These are phyloP conservation scores for Proales similis DNA, from an alignment of 1,140 invertebrate species.

Conservation along the genomic window DNA sequence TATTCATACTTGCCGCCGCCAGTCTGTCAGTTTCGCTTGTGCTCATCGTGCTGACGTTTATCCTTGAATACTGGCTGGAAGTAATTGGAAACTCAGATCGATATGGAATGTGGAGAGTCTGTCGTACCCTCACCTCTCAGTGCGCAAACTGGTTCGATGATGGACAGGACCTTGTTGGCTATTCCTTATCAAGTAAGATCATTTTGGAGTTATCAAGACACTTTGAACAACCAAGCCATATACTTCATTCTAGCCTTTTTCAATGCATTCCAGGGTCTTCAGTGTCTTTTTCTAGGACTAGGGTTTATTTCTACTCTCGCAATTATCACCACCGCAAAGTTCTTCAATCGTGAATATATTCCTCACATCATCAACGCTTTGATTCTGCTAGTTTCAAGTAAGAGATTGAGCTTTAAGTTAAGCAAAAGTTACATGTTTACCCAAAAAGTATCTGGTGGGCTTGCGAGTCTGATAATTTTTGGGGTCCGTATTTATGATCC, in stretches of 20 bases:
- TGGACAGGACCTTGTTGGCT: background rate
- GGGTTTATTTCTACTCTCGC: slow-evolving; percentile 13
- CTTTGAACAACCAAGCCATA: background rate
- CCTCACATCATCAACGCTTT: background rate
- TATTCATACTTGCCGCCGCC: slow-evolving; percentile 11
- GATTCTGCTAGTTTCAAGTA: background rate
- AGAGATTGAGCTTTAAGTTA: slow-evolving; percentile 5
- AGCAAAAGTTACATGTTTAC: background rate
- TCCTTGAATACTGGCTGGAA: slow-evolving; percentile 17
- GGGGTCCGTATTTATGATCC: background rate
- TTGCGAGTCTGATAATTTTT: slow-evolving; percentile 31
- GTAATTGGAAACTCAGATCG: background rate
- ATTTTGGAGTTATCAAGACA: background rate
- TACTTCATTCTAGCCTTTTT: background rate
- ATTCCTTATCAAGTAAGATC: background rate
- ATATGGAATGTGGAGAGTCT: slow-evolving; percentile 30
- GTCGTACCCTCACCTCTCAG: background rate
- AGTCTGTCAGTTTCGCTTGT: slow-evolving; percentile 10
- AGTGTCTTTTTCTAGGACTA: slow-evolving; percentile 17
- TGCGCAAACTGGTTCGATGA: slow-evolving; percentile 19
- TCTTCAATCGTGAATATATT: background rate
- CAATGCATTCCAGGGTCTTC: slow-evolving; percentile 24
- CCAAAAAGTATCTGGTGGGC: slow-evolving; percentile 12
- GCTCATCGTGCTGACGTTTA: slow-evolving; percentile 29
- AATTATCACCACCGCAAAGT: slow-evolving; percentile 15